Percentiles rank a stretch among this genome's conserved stretches.
Conservation (phyloP, 1,140 invertebrate species). For the Yoshiicerus persimilis region DNA sequence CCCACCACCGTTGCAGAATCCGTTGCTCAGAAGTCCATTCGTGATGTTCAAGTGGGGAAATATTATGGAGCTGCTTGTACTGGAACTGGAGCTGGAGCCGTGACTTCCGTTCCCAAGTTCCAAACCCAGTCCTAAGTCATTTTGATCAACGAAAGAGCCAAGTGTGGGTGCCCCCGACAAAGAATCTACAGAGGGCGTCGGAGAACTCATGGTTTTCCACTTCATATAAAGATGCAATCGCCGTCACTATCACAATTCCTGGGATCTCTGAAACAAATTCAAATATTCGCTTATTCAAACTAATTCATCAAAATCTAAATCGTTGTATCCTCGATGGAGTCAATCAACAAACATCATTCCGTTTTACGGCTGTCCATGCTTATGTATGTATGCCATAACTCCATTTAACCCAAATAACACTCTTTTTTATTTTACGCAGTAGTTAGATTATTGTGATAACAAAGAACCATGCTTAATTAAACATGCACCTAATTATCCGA, state of each 20-base stretch:
- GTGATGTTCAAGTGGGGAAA: conserved; percentile 74
- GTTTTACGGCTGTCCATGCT: too few species aligned
- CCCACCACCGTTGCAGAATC: conserved; percentile 35
- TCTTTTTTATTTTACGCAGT: too few species aligned
- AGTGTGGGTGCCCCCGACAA: conserved; percentile 83
- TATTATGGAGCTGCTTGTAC: conserved; percentile 62
- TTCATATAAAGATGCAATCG: conserved; percentile 27
- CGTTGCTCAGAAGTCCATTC: conserved; percentile 42
- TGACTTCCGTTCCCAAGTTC: conserved; percentile 46
- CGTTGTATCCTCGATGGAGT: too few species aligned
- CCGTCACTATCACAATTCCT: conserved; percentile 4
- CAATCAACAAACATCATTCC: too few species aligned
- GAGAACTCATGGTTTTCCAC: conserved; percentile 66
- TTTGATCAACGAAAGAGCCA: conserved; percentile 70
- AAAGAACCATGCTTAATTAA: too few species aligned
- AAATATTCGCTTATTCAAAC: too few species aligned
- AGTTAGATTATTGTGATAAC: too few species aligned
- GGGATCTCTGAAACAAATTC: neutral
- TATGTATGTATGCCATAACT: too few species aligned
- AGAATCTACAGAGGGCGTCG: conserved; percentile 87
- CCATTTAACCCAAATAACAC: too few species aligned
- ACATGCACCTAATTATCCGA: too few species aligned
- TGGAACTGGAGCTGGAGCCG: conserved; percentile 56
- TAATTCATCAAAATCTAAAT: too few species aligned
- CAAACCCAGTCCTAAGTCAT: conserved; percentile 44